These are phyloP conservation scores for Trachelus iudaicus DNA, from an alignment of 2,888 invertebrate genomes.

Conservation along the genomic window DNA sequence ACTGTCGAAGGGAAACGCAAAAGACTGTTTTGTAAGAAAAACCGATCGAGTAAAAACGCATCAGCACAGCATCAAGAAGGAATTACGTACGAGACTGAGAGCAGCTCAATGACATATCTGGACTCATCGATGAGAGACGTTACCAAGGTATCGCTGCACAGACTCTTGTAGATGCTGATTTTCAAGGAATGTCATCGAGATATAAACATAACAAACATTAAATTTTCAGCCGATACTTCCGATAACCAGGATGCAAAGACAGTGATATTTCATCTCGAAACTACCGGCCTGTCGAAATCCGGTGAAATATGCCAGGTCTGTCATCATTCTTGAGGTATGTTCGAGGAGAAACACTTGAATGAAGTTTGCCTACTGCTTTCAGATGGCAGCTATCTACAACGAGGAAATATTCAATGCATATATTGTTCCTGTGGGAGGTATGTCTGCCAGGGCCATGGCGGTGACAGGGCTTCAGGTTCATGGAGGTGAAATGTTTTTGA, in stretches of 20 bases:
- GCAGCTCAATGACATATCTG: constrained; percentile 5
- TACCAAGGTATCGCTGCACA: too few species aligned
- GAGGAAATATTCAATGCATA: constrained; percentile 8
- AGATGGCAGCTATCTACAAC: constrained; percentile 7
- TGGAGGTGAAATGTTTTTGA: constrained; percentile 6
- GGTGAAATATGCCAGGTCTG: constrained; percentile 7
- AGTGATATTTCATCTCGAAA: constrained; percentile 10
- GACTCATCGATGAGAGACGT: background rate
- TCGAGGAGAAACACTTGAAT: too few species aligned
- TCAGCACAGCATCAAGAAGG: background rate
- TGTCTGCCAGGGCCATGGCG: background rate
- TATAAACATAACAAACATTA: background rate
- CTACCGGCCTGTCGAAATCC: constrained; percentile 5
- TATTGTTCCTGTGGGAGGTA: constrained; percentile 9
- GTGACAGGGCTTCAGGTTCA: constrained; percentile 9
- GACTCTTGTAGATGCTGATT: background rate
- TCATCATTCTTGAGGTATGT: background rate
- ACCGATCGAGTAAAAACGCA: background rate
- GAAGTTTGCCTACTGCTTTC: background rate
- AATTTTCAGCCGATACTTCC: too few species aligned
- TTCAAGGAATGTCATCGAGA: background rate
- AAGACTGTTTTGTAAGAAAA: too few species aligned
- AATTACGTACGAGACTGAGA: constrained; percentile 6
- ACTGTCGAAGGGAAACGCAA: too few species aligned
- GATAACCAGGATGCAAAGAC: background rate